Conservation (phyloP, 2,797 vertebrate species). For the Labeo calbasu region DNA sequence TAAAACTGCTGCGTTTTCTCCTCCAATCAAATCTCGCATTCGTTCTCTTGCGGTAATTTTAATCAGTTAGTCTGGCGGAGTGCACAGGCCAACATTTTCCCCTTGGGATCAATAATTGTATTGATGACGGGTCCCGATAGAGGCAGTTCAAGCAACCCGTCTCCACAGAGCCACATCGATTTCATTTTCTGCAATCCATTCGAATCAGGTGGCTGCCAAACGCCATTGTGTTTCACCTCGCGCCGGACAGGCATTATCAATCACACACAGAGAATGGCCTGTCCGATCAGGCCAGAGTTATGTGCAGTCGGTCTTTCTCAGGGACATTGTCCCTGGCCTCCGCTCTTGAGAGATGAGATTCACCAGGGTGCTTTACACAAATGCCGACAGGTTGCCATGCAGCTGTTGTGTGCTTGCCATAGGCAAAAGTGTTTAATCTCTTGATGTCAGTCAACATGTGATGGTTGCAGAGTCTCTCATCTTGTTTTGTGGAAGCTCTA, state of each 20-base stretch:
- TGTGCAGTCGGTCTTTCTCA: constrained; percentile 49
- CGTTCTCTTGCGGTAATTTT: constrained; percentile 55
- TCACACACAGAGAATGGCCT: constrained; percentile 55
- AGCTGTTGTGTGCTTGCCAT: constrained; percentile 33
- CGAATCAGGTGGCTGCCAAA: constrained; percentile 50
- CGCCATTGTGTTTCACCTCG: constrained; percentile 60
- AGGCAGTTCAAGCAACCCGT: constrained; percentile 56
- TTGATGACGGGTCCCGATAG: constrained; percentile 63
- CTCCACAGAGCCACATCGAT: constrained; percentile 58
- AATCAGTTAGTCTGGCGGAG: constrained; percentile 56
- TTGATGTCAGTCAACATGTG: not conserved
- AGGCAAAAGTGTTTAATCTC: constrained; percentile 22
- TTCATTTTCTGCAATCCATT: constrained; percentile 61
- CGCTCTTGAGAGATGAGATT: constrained; percentile 55
- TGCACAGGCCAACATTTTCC: constrained; percentile 50
- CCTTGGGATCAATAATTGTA: constrained; percentile 63
- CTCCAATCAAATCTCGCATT: constrained; percentile 58
- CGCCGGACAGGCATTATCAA: constrained; percentile 60
- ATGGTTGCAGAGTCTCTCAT: not conserved
- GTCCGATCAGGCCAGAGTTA: constrained; percentile 46
- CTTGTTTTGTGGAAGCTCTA: not conserved
- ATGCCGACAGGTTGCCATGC: constrained; percentile 39
- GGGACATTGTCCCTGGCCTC: constrained; percentile 45
- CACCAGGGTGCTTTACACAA: constrained; percentile 52
- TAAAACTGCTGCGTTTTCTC: constrained; percentile 67